Base-by-base conservation (phyloP, 2,888 invertebrate genomes). In the Watsonalla binaria region DNA sequence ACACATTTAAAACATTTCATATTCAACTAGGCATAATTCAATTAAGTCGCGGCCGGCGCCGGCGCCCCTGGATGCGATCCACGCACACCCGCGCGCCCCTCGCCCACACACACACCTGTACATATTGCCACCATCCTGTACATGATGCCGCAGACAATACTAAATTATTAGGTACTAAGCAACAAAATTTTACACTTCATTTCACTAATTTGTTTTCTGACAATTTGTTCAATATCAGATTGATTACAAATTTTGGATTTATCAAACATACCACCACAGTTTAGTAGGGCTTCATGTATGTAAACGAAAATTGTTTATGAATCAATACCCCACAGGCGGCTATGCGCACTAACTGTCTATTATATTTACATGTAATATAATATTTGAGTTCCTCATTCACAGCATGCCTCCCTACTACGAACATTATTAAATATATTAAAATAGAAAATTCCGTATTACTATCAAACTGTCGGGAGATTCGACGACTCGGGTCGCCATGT, bases 1-100 rank as follows among this genome's bases (percentile, higher is more conserved):
- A 90, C 90, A 90, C 90, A 90, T 90, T 86, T 90, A 90, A 90
- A 90, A 86, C 85, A 89, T 90, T 89, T 90, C 68, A 89, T 86
- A 84, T 85, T 90, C 80, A 90, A 90, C 90, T 89, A 87, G 85
- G 80, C 87, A 73, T 86, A 84, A 84, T 80, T 85, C 81, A 82
- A 79, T 82, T 77, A 81, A 74, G 80, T 74, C 68, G 79, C 79
- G 76, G 71, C 63, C 67, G 71, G 14, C 59, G 67, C 76, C 78
- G 74, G 75, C 61, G 70, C 74, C 75, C 73, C 72, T 78, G 76
- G 78, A 80, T 71, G 73, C 70, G 68, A 42, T 42, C 42, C 63
- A 60, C 60, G 56, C 46, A 13, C 55, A 61, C 57, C 62, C 54
- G 59, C 61, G 51, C 14, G 47, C 47, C n/a, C n/a, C 56, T 39